phyloP scores from a whole-genome alignment of 2,797 vertebrate species.

The Salarias fasciatus region DNA sequence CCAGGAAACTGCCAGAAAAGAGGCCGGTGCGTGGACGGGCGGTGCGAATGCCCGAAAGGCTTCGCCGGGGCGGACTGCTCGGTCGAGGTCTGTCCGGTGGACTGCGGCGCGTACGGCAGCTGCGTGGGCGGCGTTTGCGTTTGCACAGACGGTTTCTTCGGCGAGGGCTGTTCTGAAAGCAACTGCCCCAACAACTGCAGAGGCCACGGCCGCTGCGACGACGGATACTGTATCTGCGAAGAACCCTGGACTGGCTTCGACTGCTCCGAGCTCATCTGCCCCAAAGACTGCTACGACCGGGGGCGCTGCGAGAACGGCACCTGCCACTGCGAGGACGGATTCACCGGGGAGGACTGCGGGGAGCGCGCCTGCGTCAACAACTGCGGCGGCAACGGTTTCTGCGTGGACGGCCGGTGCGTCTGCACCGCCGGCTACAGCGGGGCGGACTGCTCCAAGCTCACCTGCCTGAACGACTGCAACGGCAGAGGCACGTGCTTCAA shows the following conservation, averaged over 20 bases:
- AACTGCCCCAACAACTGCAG: conserved; percentile 88
- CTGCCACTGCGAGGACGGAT: conserved; percentile 90
- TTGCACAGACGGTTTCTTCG: conserved; percentile 85
- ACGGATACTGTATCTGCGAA: conserved; percentile 86
- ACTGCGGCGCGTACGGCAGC: conserved; percentile 83
- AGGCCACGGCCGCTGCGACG: conserved; percentile 86
- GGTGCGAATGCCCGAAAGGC: conserved; percentile 89
- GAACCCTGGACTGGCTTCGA: conserved; percentile 90
- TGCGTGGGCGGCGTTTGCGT: conserved; percentile 84
- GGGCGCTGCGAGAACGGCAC: conserved; percentile 92
- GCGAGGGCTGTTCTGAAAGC: conserved; percentile 85
- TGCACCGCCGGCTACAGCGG: conserved; percentile 87
- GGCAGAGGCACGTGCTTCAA: conserved; percentile 83
- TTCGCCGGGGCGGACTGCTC: conserved; percentile 87
- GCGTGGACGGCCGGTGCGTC: conserved; percentile 86
- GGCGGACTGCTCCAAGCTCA: conserved; percentile 84
- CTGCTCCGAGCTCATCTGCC: conserved; percentile 91
- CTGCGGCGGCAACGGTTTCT: conserved; percentile 86
- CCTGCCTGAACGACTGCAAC: conserved; percentile 89
- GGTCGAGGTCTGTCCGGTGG: conserved; percentile 76
- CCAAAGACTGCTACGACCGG: conserved; percentile 89
- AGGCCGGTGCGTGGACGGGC: conserved; percentile 87
- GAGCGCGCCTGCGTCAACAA: conserved; percentile 81
- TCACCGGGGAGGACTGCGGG: conserved; percentile 88
- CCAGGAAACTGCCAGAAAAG: conserved; percentile 86